Base-by-base conservation (phyloP, 2,113 vertebrate genomes). In the Ptychochromis oligacanthus region DNA sequence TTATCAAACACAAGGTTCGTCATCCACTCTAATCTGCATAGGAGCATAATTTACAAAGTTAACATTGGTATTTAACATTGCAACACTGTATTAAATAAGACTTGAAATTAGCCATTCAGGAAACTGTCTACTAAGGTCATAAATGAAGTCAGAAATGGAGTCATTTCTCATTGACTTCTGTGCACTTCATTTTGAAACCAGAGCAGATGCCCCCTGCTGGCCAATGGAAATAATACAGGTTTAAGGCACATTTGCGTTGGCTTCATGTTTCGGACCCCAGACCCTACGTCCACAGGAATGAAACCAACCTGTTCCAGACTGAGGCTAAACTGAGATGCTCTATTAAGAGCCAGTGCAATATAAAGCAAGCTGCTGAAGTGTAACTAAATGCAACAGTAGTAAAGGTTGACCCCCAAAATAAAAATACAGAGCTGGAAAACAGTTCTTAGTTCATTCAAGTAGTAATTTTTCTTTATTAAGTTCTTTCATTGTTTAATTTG, bases 1-100 rank as follows among this genome's bases (percentile, higher is more conserved):
- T 28, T 26, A 15, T 28, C 64, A 49, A 40, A 12, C 26, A 38
- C 15, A 67, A 22, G 14, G 0, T 1, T 46, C 26, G 0, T 0
- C 3, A 46, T 46, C 64, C 64, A 46, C 46, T 46, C 22, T 1
- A 26, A 46, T 18, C 64, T 46, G 46, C 26, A 46, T 1, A 26
- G 0, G 14, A 46, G 1, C 14, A 15, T 46, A 46, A 46, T 67
- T 46, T 67, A 67, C 64, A 46, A 22, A 26, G 0, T 26, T 40
- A 46, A 14, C 38, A 67, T 7, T 43, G 22, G 8, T 46, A n/a
- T n/a, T n/a, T n/a, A n/a, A n/a, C n/a, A n/a, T n/a, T n/a, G n/a
- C n/a, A n/a, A n/a, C n/a, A n/a, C 46, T 46, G 40, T 28, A 46
- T 2, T 67, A 26, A 6, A 46, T 67, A 67, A 67, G 15, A 49